These are phyloP conservation scores for Takifugu bimaculatus DNA, from an alignment of 2,113 vertebrate species.

Conservation along the genomic window DNA sequence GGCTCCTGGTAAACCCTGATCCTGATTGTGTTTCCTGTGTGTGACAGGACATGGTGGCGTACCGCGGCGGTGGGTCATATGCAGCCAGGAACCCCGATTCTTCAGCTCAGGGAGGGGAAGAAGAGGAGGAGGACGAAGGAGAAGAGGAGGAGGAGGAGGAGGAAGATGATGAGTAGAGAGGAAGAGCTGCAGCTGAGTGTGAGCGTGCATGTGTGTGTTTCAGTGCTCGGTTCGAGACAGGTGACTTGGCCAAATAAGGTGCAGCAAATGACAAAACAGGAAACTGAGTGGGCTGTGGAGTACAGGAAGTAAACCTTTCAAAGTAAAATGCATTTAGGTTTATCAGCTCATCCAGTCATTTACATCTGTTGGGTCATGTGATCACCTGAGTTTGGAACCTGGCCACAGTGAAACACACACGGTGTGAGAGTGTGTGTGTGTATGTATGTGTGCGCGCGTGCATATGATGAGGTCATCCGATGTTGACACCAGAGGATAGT, in stretches of 20 bases:
- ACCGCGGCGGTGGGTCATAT: constrained; percentile 59
- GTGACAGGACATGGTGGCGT: constrained; percentile 67
- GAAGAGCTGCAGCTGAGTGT: constrained; percentile 18
- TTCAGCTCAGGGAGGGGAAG: constrained; percentile 57
- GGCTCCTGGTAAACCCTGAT: not conserved
- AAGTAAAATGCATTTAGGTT: not conserved
- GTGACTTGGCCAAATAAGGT: constrained; percentile 10
- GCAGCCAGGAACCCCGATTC: constrained; percentile 51
- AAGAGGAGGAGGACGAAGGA: constrained; percentile 54
- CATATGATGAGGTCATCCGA: constrained; percentile 35
- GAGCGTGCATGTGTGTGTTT: constrained; percentile 36
- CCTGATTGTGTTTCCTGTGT: not conserved
- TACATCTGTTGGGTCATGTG: not conserved
- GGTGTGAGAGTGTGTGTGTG: constrained; percentile 8
- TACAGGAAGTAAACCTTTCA: not conserved
- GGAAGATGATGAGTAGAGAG: constrained; percentile 58
- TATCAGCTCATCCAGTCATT: not conserved
- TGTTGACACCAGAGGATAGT: constrained; percentile 42
- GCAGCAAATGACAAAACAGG: not conserved
- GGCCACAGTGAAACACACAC: constrained; percentile 42
- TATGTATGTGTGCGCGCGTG: constrained; percentile 15
- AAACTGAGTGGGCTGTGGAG: not conserved
- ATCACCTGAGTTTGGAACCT: not conserved
- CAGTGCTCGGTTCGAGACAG: constrained; percentile 17
- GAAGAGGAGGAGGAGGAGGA: constrained; percentile 60